These are phyloP conservation scores for Pyralis farinalis DNA, from an alignment of 2,888 invertebrate genomes.

Conservation along the genomic window DNA sequence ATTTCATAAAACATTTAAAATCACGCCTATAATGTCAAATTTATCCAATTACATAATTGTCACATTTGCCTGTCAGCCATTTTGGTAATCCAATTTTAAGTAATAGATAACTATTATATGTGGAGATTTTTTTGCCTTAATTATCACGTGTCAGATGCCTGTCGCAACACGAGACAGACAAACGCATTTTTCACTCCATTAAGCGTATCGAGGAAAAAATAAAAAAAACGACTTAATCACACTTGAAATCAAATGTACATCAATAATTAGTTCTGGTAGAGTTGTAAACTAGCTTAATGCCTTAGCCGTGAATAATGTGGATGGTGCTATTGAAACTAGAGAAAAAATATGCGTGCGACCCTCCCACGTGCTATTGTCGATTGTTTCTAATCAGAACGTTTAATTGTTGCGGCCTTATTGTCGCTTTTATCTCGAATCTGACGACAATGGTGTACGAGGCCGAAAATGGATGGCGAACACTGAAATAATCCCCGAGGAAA, in stretches of 20 bases:
- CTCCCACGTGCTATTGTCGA: conserved; percentile 2
- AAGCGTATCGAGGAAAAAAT: too few species aligned
- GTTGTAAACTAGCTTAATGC: conserved; percentile 5
- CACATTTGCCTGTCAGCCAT: too few species aligned
- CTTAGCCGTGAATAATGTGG: conserved; percentile 2
- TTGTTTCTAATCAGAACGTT: conserved; percentile 26
- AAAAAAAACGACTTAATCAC: too few species aligned
- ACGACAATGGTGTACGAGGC: not conserved
- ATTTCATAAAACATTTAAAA: too few species aligned
- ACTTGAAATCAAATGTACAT: conserved; percentile 14
- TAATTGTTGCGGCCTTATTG: conserved; percentile 68
- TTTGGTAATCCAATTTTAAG: too few species aligned
- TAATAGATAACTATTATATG: too few species aligned
- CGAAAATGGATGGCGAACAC: conserved; percentile 32
- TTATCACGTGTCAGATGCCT: too few species aligned
- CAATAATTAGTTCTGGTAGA: conserved; percentile 30
- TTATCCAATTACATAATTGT: too few species aligned
- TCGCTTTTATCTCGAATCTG: conserved; percentile 42
- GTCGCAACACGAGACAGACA: too few species aligned
- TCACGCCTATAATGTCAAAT: too few species aligned
- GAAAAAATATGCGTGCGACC: conserved; percentile 2
- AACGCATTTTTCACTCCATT: too few species aligned
- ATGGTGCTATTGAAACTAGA: conserved; percentile 7
- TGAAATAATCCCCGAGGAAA: conserved; percentile 24
- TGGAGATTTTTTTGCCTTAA: too few species aligned